phyloP scores from a whole-genome alignment of 2,888 invertebrate species.

The Scotopteryx bipunctaria region DNA sequence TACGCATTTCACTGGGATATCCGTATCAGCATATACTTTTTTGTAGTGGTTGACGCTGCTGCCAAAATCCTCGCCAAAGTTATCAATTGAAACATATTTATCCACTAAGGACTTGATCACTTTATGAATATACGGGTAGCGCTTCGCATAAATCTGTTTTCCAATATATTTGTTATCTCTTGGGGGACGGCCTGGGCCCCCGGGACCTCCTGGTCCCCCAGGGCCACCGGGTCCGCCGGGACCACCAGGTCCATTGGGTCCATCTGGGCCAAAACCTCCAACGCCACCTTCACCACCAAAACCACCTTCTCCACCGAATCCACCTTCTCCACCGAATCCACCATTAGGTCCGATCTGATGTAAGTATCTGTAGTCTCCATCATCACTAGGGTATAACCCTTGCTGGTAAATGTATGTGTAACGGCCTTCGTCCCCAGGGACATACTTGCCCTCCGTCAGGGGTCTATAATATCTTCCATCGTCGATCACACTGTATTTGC shows the following conservation, averaged over 20 bases:
- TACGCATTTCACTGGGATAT: conserved; percentile 65
- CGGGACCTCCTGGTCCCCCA: conserved; percentile 34
- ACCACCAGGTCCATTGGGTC: conserved; percentile 39
- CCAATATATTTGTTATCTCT: conserved; percentile 62
- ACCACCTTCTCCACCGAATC: conserved; percentile 46
- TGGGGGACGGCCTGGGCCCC: conserved; percentile 41
- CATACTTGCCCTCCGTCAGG: conserved; percentile 77
- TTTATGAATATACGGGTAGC: conserved; percentile 68
- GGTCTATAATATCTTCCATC: conserved; percentile 75
- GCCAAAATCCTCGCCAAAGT: conserved; percentile 53
- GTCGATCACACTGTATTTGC: conserved; percentile 58
- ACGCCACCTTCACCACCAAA: conserved; percentile 39
- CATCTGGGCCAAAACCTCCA: conserved; percentile 37
- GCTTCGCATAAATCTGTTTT: conserved; percentile 60
- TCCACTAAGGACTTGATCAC: conserved; percentile 61
- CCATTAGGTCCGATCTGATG: conserved; percentile 68
- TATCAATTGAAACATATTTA: conserved; percentile 63
- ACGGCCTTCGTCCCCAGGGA: conserved; percentile 78
- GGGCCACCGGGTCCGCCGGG: conserved; percentile 26
- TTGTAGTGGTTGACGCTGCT: conserved; percentile 56
- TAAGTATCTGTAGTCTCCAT: conserved; percentile 78
- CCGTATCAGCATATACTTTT: conserved; percentile 58
- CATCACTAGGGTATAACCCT: conserved; percentile 61
- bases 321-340: conserved; percentile 54
- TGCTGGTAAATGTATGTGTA: conserved; percentile 75